These are phyloP conservation scores for Cinclus mexicanus DNA, from an alignment of 2,113 vertebrate species.

Conservation along the genomic window DNA sequence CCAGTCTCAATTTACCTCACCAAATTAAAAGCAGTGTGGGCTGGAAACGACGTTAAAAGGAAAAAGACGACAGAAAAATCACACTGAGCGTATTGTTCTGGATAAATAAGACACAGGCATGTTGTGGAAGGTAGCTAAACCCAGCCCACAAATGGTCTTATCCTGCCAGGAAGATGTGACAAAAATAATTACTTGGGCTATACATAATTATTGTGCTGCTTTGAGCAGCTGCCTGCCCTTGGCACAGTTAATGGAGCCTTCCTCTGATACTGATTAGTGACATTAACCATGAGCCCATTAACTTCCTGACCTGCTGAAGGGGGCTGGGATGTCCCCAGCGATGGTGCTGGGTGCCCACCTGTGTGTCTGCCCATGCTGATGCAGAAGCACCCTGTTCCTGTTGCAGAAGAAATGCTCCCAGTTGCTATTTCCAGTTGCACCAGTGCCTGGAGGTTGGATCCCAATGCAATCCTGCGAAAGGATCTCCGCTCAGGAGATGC, in stretches of 20 bases:
- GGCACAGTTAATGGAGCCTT: constrained; percentile 20
- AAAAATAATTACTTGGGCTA: constrained; percentile 57
- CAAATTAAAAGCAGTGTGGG: constrained; percentile 57
- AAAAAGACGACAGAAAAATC: constrained; percentile 41
- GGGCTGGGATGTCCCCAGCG: background rate
- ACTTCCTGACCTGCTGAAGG: background rate
- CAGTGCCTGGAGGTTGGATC: background rate
- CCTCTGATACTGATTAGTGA: background rate
- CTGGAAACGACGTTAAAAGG: constrained; percentile 30
- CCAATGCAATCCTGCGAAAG: background rate
- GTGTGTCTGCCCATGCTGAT: background rate
- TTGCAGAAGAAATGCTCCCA: background rate
- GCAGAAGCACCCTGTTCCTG: background rate
- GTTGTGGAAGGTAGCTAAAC: constrained; percentile 47
- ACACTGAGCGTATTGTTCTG: constrained; percentile 36
- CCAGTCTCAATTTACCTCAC: constrained; percentile 33
- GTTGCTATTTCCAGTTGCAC: background rate
- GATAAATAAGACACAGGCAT: constrained; percentile 59
- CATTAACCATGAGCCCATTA: background rate
- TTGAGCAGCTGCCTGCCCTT: constrained; percentile 37
- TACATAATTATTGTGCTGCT: constrained; percentile 50
- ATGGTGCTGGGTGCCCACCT: background rate
- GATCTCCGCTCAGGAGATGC: background rate
- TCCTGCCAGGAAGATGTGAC: constrained; percentile 61
- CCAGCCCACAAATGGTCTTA: constrained; percentile 46